phyloP scores from a whole-genome alignment of 1,140 invertebrate species.

The Papilio polytes region DNA sequence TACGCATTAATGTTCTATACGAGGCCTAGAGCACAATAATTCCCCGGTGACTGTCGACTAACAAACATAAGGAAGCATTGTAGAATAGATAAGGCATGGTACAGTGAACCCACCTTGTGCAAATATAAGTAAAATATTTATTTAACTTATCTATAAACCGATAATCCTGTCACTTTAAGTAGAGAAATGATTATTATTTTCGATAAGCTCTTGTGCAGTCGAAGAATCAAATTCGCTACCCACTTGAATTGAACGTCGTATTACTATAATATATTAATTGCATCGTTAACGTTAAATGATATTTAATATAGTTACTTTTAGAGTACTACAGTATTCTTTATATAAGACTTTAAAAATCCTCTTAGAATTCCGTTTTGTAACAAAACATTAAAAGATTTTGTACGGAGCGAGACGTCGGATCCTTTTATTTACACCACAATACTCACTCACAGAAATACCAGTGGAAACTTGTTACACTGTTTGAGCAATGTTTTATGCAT shows the following conservation, averaged over 20 bases:
- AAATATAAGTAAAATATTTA: conserved; percentile 12
- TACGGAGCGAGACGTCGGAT: background rate
- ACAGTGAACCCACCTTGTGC: conserved; percentile 6
- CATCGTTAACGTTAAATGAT: too few species aligned
- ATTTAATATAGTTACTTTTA: background rate
- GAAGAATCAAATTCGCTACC: too few species aligned
- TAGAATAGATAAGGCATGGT: conserved; percentile 8
- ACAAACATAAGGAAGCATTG: conserved; percentile 6
- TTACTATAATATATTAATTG: too few species aligned
- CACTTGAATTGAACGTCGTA: too few species aligned
- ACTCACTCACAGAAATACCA: background rate
- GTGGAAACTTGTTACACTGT: background rate
- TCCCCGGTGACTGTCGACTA: background rate
- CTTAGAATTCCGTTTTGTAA: conserved; percentile 10
- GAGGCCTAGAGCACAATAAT: background rate
- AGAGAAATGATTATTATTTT: background rate
- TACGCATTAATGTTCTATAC: background rate
- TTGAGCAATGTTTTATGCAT: background rate
- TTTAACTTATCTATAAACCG: background rate
- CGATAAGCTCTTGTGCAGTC: background rate
- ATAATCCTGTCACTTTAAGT: background rate
- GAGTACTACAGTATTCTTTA: too few species aligned
- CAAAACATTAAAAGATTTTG: conserved; percentile 5
- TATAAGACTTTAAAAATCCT: conserved; percentile 7
- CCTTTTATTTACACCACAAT: conserved; percentile 14